phyloP scores from a whole-genome alignment of 1,140 invertebrate species.

The Euwallacea similis region DNA sequence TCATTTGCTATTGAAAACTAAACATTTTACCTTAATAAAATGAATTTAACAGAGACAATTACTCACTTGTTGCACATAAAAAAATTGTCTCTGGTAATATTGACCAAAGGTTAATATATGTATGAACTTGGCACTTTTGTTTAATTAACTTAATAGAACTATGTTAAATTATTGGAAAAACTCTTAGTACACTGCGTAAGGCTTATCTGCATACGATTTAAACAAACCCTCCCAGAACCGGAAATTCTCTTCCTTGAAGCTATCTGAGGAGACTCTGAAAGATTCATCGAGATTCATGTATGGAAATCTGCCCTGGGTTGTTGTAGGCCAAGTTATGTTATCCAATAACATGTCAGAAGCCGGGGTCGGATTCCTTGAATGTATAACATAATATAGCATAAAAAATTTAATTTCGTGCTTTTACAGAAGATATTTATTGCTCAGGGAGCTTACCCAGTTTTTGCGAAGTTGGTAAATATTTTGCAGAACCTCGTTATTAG shows the following conservation, averaged over 20 bases:
- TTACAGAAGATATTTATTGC: background rate
- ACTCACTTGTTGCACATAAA: too few species aligned
- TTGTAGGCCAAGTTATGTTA: conserved; percentile 21
- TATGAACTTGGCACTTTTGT: too few species aligned
- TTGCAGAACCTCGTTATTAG: conserved; percentile 7
- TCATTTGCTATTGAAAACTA: too few species aligned
- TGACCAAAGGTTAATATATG: too few species aligned
- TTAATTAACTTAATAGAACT: too few species aligned
- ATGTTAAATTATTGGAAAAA: background rate
- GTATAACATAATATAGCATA: background rate
- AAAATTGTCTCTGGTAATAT: too few species aligned
- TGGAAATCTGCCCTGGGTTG: conserved; percentile 5
- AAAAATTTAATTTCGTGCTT: too few species aligned
- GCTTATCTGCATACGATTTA: conserved; percentile 19
- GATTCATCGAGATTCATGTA: conserved; percentile 6
- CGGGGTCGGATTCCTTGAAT: conserved; percentile 25
- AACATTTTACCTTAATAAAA: too few species aligned
- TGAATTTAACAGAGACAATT: too few species aligned
- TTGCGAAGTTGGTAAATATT: conserved; percentile 24
- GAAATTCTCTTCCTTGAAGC: conserved; percentile 20
- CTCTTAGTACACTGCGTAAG: conserved; percentile 11
- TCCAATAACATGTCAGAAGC: conserved; percentile 2
- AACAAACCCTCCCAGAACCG: conserved; percentile 16
- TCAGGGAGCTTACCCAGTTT: conserved; percentile 15
- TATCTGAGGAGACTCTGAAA: background rate